phyloP scores from a whole-genome alignment of 1,140 invertebrate species.

The Anoplophora glabripennis region DNA sequence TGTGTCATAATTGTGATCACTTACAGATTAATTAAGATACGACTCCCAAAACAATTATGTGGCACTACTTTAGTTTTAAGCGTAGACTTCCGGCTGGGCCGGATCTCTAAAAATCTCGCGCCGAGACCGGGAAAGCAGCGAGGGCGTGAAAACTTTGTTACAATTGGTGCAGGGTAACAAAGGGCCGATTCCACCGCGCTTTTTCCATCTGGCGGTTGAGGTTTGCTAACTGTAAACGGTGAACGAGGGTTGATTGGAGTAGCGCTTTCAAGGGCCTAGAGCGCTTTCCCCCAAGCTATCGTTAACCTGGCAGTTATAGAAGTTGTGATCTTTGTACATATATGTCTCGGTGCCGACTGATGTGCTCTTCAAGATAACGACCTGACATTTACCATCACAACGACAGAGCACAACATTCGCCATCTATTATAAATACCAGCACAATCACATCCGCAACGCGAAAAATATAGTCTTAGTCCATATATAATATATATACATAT shows the following conservation, averaged over 20 bases:
- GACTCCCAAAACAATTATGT: constrained; percentile 43
- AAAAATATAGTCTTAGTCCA: constrained; percentile 15
- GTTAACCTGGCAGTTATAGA: constrained; percentile 8
- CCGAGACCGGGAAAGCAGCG: background rate
- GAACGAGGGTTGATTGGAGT: constrained; percentile 10
- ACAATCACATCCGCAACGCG: constrained; percentile 38
- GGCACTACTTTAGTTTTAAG: constrained; percentile 31
- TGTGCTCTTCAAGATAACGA: constrained; percentile 44
- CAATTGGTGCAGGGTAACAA: constrained; percentile 21
- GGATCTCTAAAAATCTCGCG: background rate
- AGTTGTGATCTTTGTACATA: constrained; percentile 45
- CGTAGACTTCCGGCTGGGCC: constrained; percentile 8
- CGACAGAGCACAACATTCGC: constrained; percentile 22
- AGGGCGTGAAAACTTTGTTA: constrained; percentile 12
- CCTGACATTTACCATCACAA: constrained; percentile 43
- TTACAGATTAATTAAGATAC: constrained; percentile 14
- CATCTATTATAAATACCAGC: constrained; percentile 26
- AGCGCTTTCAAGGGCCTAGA: constrained; percentile 32
- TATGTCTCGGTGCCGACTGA: constrained; percentile 25
- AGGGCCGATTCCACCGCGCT: background rate
- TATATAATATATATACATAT: constrained; percentile 21
- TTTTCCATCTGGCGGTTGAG: background rate
- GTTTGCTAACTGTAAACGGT: background rate
- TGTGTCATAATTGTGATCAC: constrained; percentile 27
- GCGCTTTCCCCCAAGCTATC: constrained; percentile 10